Base-by-base conservation (phyloP, 2,888 invertebrate species). In the Erynnis tages region DNA sequence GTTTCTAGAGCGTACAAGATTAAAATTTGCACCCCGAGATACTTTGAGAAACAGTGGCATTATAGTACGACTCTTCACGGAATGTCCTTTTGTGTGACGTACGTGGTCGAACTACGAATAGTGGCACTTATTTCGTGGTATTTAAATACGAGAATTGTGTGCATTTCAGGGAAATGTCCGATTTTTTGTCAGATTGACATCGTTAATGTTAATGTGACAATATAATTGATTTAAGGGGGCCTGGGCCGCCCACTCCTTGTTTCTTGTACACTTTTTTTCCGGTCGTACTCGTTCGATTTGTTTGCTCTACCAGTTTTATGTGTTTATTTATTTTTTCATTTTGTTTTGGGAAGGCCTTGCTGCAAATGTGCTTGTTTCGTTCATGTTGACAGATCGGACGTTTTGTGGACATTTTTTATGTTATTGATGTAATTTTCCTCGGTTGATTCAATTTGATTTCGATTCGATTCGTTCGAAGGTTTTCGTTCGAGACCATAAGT, bases 211-310 rank as follows among this genome's bases (percentile, higher is more conserved):
- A 62, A 66, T 62, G 62, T 60, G 61, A 61, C 65, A 62, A 58
- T 61, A 60, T 66, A 66, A 66, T 65, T 63, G 66, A 66, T 65
- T 62, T 61, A 63, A 60, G 59, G 55, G 48, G 60, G 54, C 53
- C 48, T 41, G 52, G 61, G 40, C 59, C 65, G 61, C 65, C 63
- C 66, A 65, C 64, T 54, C 43, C 8, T 58, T 23, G 40, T 41
- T 34, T 27, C 14, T 34, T 35, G 41, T 43, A 25, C 8, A 25
- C 29, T 23, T 53, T 56, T 58, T 55, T 56, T 43, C 34, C 13
- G 19, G 19, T 1, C 6, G n/a, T 37, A 29, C 43, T 35, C 37
- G 37, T 37, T n/a, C 50, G 50, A 50, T 50, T 50, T 50, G 50
- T 44, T 50, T 44, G 43, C 35, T 21, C 34, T 37, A 44, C 43